phyloP scores from a whole-genome alignment of 2,888 invertebrate species.

The Brassicogethes aeneus region DNA sequence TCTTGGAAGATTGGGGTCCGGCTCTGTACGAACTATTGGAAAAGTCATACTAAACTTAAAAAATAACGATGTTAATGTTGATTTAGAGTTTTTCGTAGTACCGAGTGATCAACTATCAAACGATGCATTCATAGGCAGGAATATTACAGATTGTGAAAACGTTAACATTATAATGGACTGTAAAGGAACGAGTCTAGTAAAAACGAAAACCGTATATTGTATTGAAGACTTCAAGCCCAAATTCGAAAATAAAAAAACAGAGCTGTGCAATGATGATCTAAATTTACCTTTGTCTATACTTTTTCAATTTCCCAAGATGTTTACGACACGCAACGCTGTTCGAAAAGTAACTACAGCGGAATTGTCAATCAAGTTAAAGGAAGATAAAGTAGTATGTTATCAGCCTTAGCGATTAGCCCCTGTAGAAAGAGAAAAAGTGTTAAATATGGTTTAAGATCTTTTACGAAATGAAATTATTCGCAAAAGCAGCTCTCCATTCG shows the following conservation, averaged over 20 bases:
- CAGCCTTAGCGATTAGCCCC: slow-evolving; percentile 19
- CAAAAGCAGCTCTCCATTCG: not conserved
- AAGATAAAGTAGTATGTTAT: slow-evolving; percentile 19
- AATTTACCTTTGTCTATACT: not conserved
- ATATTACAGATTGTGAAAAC: not conserved
- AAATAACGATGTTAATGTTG: not conserved
- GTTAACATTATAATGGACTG: not conserved
- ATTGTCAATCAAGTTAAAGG: slow-evolving; percentile 16
- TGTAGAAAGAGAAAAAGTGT: slow-evolving; percentile 15
- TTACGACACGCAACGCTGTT: not conserved
- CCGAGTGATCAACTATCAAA: not conserved
- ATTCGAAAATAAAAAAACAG: not conserved
- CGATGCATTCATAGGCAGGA: not conserved
- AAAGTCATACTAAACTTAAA: not conserved
- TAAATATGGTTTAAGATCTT: slow-evolving; percentile 10
- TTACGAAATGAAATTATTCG: slow-evolving; percentile 4
- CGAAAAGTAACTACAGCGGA: not conserved
- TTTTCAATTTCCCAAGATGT: not conserved
- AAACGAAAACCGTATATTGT: not conserved
- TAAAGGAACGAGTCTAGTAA: not conserved
- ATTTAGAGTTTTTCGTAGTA: not conserved
- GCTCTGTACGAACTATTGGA: not conserved
- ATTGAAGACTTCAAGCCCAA: not conserved
- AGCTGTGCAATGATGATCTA: not conserved
- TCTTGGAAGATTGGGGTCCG: not conserved